A percentile compares a stretch with the other conserved stretches of the same genome.
Conservation (phyloP, 1,140 invertebrate species). For the Papilio helenus region DNA sequence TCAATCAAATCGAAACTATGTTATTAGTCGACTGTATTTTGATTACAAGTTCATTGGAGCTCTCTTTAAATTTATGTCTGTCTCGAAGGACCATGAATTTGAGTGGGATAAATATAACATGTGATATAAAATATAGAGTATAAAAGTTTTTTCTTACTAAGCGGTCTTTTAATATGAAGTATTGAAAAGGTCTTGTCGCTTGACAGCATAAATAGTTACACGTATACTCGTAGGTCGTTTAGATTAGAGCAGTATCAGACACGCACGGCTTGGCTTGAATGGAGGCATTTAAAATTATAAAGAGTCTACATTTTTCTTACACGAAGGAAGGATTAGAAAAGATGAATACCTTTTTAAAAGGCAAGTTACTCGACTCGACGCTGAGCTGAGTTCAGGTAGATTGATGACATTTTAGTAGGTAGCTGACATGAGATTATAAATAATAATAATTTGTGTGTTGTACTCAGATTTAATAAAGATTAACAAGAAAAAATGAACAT, state of each 20-base stretch:
- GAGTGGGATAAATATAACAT: background rate
- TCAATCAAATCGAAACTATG: background rate
- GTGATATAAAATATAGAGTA: background rate
- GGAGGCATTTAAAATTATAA: slow-evolving; percentile 22
- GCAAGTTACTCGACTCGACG: background rate
- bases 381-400: background rate
- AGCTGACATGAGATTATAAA: no score
- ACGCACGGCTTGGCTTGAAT: slow-evolving; percentile 27
- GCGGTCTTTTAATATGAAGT: background rate
- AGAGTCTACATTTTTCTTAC: background rate
- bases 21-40: background rate
- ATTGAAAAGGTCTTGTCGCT: slow-evolving; percentile 13
- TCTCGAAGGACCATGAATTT: background rate
- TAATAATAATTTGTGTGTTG: background rate
- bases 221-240: slow-evolving; percentile 14
- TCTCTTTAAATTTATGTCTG: background rate
- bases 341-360: background rate
- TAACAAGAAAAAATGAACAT: no score
- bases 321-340: background rate
- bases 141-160: background rate
- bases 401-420: background rate
- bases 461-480: no score
- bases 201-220: slow-evolving; percentile 7
- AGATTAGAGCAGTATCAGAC: slow-evolving; percentile 20
- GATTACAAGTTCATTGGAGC: background rate